Evolutionary conservation across 2,888 invertebrate species (phyloP).

Genomic region (Autographa pulchrina): DNA sequence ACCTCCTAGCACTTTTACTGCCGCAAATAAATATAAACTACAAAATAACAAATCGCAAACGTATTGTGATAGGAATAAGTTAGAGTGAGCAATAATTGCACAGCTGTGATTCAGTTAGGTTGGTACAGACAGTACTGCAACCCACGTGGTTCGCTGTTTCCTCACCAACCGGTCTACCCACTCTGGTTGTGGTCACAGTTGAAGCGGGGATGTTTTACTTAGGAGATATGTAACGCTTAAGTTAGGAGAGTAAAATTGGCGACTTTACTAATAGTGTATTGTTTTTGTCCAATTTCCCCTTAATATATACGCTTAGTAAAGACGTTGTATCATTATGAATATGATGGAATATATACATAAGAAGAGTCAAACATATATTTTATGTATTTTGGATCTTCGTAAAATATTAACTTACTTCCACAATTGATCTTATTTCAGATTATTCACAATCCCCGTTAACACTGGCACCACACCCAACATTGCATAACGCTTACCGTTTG

Average conservation of each 20-base stretch:
- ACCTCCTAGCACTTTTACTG: not conserved
- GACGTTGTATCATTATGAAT: too few relatives aligned
- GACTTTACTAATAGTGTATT: too few relatives aligned
- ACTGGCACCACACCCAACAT: slow-evolving; percentile 55
- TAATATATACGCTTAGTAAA: too few relatives aligned
- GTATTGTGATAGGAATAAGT: slow-evolving; percentile 5
- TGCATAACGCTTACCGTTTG: slow-evolving; percentile 70
- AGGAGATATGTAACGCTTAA: too few relatives aligned
- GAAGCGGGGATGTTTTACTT: slow-evolving; percentile 47
- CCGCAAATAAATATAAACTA: not conserved
- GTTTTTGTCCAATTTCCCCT: too few relatives aligned
- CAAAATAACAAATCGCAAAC: not conserved
- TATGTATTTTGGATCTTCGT: too few relatives aligned
- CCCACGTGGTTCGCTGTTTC: slow-evolving; percentile 72
- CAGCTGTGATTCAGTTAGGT: not conserved
- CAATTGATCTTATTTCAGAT: not conserved
- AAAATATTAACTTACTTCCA: too few relatives aligned
- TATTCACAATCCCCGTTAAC: slow-evolving; percentile 42
- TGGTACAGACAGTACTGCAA: slow-evolving; percentile 31
- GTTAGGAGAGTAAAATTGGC: too few relatives aligned
- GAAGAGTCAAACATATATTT: too few relatives aligned
- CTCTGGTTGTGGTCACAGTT: slow-evolving; percentile 49
- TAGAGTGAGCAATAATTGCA: slow-evolving; percentile 5
- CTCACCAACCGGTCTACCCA: slow-evolving; percentile 67
- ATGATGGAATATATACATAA: too few relatives aligned